A percentile compares a stretch with the other conserved stretches of the same genome.
These are phyloP conservation scores for Zelleria hepariella DNA, from an alignment of 2,888 invertebrate genomes.

Conservation along the genomic window DNA sequence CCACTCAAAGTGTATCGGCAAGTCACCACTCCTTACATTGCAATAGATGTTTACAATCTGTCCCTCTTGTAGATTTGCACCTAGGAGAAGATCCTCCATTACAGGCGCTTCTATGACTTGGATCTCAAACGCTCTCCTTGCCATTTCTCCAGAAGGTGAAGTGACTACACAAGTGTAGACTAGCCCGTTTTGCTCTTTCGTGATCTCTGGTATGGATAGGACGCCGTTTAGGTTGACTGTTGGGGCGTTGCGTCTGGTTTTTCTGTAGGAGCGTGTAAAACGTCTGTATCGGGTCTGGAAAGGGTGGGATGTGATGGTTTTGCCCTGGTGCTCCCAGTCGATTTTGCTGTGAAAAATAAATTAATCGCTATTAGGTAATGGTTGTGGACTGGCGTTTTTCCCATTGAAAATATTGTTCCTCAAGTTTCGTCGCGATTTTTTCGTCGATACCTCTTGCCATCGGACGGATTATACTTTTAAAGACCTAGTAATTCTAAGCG, in stretches of 20 bases:
- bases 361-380: too few relatives aligned
- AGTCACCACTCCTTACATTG: slow-evolving; percentile 79
- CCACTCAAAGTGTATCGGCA: slow-evolving; percentile 81
- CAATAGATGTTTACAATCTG: slow-evolving; percentile 88
- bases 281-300: slow-evolving; percentile 53
- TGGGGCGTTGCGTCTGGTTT: slow-evolving; percentile 37
- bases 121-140: slow-evolving; percentile 72
- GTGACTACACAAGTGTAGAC: slow-evolving; percentile 84
- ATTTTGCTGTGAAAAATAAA: slow-evolving; percentile 48
- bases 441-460: too few relatives aligned
- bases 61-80: slow-evolving; percentile 85
- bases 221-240: slow-evolving; percentile 67
- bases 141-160: slow-evolving; percentile 79
- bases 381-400: too few relatives aligned
- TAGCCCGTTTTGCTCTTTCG: slow-evolving; percentile 78
- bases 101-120: slow-evolving; percentile 80
- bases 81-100: slow-evolving; percentile 85
- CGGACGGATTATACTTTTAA: too few relatives aligned
- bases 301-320: slow-evolving; percentile 40
- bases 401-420: too few relatives aligned
- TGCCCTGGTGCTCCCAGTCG: slow-evolving; percentile 62
- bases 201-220: slow-evolving; percentile 73
- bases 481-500: too few relatives aligned
- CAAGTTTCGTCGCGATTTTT: too few relatives aligned
- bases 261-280: slow-evolving; percentile 25